A percentile compares a stretch with the other conserved stretches of the same genome.
Conservation (phyloP, 2,888 invertebrate genomes). For the Andrena bicolor region DNA sequence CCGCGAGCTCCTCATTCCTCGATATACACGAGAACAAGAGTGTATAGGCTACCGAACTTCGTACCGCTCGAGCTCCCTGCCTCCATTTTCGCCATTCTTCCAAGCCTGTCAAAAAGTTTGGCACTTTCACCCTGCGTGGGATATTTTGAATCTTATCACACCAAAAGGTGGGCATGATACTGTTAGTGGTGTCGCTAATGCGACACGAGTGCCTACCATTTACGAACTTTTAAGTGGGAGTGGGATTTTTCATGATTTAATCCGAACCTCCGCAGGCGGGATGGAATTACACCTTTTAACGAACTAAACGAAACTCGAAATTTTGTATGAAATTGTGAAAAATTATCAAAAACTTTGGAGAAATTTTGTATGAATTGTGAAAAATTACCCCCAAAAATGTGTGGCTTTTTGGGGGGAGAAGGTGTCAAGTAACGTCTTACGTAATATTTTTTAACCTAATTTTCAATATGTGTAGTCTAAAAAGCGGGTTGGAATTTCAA, state of each 20-base stretch:
- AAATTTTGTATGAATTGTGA: background rate
- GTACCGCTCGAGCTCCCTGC: background rate
- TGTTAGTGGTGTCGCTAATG: background rate
- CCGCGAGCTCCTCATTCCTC: constrained; percentile 23
- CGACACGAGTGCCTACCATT: background rate
- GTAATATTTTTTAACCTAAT: no score
- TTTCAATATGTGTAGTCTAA: no score
- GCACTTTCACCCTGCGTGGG: background rate
- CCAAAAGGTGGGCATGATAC: background rate
- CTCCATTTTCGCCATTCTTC: background rate
- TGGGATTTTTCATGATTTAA: background rate
- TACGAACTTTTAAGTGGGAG: background rate
- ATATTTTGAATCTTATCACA: constrained; percentile 2
- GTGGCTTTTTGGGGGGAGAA: no score
- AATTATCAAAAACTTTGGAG: background rate
- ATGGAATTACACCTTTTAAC: background rate
- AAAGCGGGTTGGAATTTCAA: no score
- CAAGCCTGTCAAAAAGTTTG: background rate
- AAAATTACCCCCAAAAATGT: background rate
- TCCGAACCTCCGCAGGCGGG: no score
- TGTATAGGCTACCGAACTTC: constrained; percentile 5
- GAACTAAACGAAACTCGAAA: background rate
- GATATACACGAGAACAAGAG: constrained; percentile 4
- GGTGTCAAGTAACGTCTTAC: no score
- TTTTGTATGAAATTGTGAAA: background rate